Conservation (phyloP, 1,140 invertebrate species). For the Cyrtorhinus lividipennis region DNA sequence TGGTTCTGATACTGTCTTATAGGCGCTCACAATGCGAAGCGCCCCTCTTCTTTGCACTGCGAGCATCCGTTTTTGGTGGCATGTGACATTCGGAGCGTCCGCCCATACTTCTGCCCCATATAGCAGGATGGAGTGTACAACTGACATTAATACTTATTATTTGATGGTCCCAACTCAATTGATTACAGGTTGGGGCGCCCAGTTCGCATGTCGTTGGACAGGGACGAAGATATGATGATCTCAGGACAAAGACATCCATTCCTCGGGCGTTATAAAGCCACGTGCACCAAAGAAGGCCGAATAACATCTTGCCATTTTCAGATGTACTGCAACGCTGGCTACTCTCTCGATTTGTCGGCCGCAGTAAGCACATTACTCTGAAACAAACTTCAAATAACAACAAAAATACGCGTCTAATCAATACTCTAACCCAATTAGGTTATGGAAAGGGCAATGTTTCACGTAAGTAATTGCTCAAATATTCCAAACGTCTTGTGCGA, state of each 20-base stretch:
- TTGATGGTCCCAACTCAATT: neutral
- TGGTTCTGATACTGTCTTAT: too few species aligned
- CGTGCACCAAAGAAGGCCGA: conserved; percentile 55
- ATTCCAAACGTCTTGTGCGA: conserved; percentile 50
- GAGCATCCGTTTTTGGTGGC: too few species aligned
- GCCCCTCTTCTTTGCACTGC: too few species aligned
- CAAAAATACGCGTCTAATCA: neutral
- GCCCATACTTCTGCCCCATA: too few species aligned
- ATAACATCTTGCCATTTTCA: conserved; percentile 56
- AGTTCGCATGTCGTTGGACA: conserved; percentile 74
- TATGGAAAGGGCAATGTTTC: conserved; percentile 59
- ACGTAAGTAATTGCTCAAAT: conserved; percentile 63
- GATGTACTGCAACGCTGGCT: conserved; percentile 72
- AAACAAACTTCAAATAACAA: neutral
- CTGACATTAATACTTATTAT: too few species aligned
- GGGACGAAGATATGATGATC: conserved; percentile 88
- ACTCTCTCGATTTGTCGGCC: conserved; percentile 65
- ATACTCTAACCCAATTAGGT: conserved; percentile 40
- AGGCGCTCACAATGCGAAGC: too few species aligned
- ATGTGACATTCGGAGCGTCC: too few species aligned
- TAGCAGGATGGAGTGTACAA: too few species aligned
- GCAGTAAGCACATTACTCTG: conserved; percentile 59
- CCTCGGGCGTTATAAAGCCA: conserved; percentile 70
- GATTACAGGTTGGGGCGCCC: conserved; percentile 49
- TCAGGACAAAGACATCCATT: conserved; percentile 82